phyloP scores from a whole-genome alignment of 1,140 invertebrate genomes.

The Grapholita molesta region DNA sequence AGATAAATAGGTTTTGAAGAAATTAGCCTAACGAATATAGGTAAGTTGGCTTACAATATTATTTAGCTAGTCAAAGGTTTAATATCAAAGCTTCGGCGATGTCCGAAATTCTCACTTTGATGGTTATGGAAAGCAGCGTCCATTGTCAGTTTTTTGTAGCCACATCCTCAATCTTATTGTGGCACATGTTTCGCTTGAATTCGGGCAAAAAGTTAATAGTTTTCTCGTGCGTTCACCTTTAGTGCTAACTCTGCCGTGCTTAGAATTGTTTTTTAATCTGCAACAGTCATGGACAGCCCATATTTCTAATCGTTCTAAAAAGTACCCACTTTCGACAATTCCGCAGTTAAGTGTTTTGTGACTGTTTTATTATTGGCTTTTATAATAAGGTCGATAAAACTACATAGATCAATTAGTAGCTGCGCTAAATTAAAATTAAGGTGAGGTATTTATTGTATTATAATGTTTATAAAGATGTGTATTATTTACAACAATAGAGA shows the following conservation, averaged over 20 bases:
- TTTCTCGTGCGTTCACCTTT: conserved; percentile 45
- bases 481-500: not conserved
- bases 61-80: not conserved
- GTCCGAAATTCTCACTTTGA: not conserved
- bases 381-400: not conserved
- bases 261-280: not conserved
- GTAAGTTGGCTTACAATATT: not conserved
- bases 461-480: not conserved
- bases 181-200: conserved; percentile 68
- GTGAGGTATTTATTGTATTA: not conserved
- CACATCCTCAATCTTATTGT: conserved; percentile 72
- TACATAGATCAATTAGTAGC: not conserved
- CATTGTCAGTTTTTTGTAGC: conserved; percentile 74
- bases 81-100: not conserved
- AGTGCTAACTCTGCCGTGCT: conserved; percentile 10
- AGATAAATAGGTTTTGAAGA: not conserved
- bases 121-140: conserved; percentile 28
- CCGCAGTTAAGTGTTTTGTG: not conserved
- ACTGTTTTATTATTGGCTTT: not conserved
- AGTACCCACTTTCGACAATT: not conserved
- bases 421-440: not conserved
- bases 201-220: conserved; percentile 60
- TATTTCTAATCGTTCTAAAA: not conserved
- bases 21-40: not conserved
- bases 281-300: not conserved